phyloP scores from a whole-genome alignment of 2,888 invertebrate genomes.

The Aspidiotus rigidus region DNA sequence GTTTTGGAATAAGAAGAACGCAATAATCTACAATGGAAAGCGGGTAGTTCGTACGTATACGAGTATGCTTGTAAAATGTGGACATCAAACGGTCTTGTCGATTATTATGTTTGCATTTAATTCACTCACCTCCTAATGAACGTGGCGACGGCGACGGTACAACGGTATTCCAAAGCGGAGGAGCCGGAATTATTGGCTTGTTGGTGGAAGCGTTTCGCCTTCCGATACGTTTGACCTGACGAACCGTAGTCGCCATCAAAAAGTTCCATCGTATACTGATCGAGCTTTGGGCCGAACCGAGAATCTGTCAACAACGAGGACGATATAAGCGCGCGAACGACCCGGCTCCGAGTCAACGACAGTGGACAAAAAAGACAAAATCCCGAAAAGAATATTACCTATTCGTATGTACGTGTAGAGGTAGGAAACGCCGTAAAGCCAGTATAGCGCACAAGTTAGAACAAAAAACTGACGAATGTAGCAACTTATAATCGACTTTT shows the following conservation, averaged over 20 bases:
- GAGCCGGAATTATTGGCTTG: constrained; percentile 18
- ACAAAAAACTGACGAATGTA: constrained; percentile 26
- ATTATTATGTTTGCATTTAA: too few relatives aligned
- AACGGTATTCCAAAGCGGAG: not conserved
- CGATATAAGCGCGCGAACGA: not conserved
- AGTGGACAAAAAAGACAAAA: constrained; percentile 1
- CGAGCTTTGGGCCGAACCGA: not conserved
- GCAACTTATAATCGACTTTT: constrained; percentile 21
- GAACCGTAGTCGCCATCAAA: constrained; percentile 49
- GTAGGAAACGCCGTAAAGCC: constrained; percentile 19
- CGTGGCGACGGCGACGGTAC: not conserved
- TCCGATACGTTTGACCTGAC: constrained; percentile 52
- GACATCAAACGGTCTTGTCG: too few relatives aligned
- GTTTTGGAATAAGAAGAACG: too few relatives aligned
- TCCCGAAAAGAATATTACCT: not conserved
- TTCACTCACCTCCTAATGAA: too few relatives aligned
- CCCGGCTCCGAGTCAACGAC: not conserved
- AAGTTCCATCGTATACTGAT: constrained; percentile 24
- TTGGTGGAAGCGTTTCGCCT: constrained; percentile 20
- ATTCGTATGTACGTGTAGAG: not conserved
- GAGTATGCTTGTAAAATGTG: too few relatives aligned
- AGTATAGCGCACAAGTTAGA: constrained; percentile 31
- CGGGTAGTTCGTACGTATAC: too few relatives aligned
- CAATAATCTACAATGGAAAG: too few relatives aligned
- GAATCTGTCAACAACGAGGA: not conserved